Evolutionary conservation across 2,888 invertebrate genomes (phyloP).

Genomic region (Quadroppia sp.): DNA sequence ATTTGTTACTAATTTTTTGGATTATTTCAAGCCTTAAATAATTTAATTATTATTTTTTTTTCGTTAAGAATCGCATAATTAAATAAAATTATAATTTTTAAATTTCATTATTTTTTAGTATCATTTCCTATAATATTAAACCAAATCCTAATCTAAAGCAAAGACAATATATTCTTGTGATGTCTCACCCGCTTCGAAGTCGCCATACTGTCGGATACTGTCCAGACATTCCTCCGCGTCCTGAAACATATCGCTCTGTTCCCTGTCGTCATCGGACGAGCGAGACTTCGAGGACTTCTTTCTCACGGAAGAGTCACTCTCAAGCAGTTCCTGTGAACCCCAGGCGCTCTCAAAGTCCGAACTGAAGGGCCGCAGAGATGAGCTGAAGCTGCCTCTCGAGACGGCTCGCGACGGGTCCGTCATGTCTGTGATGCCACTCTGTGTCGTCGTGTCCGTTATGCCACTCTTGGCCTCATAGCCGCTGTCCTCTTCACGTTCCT

Average conservation of each 20-base stretch:
- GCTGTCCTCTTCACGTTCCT: slow-evolving; percentile 26
- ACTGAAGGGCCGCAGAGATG: slow-evolving; percentile 11
- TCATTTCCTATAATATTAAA: too few species aligned
- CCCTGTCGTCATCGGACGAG: slow-evolving; percentile 5
- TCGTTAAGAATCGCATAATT: too few species aligned
- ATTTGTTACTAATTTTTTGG: too few species aligned
- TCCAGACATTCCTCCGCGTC: slow-evolving; percentile 20
- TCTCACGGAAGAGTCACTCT: neutral
- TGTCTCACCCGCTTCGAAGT: slow-evolving; percentile 16
- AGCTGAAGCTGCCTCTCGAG: slow-evolving; percentile 12
- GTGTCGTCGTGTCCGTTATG: slow-evolving; percentile 26
- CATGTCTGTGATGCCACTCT: too few species aligned
- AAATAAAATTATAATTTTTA: too few species aligned
- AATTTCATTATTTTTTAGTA: too few species aligned
- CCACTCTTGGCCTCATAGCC: slow-evolving; percentile 30
- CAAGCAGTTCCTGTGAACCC: slow-evolving; percentile 30
- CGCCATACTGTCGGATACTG: slow-evolving; percentile 16
- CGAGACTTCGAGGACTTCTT: slow-evolving; percentile 1
- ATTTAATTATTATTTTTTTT: too few species aligned
- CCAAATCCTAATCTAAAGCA: too few species aligned
- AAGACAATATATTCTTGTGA: neutral
- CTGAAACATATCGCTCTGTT: slow-evolving; percentile 25
- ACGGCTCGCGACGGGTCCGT: slow-evolving; percentile 24
- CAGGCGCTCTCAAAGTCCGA: slow-evolving; percentile 25
- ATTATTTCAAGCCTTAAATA: too few species aligned